Conservation (phyloP, 2,797 vertebrate genomes). For the Bucorvus abyssinicus region DNA sequence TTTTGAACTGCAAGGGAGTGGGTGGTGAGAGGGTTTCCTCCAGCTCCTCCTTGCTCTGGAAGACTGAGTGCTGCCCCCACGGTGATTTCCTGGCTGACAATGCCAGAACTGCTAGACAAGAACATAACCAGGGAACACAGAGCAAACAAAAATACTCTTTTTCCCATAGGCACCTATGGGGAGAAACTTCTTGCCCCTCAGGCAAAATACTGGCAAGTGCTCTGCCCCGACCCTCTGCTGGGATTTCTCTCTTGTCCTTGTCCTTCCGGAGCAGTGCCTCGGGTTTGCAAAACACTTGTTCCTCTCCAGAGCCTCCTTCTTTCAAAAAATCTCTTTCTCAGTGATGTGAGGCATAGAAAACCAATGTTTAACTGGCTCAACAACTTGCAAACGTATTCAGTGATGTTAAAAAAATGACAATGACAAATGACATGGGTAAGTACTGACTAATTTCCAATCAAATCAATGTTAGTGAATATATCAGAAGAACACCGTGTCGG, state of each 20-base stretch:
- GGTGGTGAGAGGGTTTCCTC: background rate
- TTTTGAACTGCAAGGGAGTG: background rate
- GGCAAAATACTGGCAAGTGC: background rate
- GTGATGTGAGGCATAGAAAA: background rate
- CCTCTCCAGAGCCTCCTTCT: background rate
- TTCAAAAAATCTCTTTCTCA: background rate
- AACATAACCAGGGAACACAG: background rate
- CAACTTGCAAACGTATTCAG: constrained; percentile 24
- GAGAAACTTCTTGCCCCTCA: background rate
- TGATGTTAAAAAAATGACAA: background rate
- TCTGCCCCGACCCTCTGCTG: background rate
- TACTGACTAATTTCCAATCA: constrained; percentile 36
- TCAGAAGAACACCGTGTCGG: background rate
- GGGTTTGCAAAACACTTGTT: background rate
- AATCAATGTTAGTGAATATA: background rate
- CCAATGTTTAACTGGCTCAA: constrained; percentile 10
- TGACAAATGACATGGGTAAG: background rate
- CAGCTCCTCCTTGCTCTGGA: background rate
- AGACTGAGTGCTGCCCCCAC: background rate
- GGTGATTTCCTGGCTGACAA: background rate
- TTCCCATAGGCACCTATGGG: background rate
- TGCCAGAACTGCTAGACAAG: background rate
- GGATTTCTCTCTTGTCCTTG: background rate
- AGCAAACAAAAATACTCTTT: background rate
- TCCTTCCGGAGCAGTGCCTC: background rate